Conservation (phyloP, 2,797 vertebrate genomes). For the Crenuchus spilurus region DNA sequence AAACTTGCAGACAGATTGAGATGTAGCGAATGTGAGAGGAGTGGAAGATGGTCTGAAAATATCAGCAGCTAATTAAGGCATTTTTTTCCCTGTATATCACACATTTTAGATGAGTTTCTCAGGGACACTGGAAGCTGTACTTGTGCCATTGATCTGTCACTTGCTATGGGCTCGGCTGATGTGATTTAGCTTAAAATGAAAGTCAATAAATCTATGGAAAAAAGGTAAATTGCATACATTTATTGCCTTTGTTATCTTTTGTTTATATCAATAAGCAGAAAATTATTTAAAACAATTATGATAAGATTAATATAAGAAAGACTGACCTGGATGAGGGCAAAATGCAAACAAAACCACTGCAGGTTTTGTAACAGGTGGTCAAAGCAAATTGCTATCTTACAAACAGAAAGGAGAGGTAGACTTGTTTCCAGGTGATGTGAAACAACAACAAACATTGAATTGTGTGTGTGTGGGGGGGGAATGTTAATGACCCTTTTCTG, state of each 20-base stretch:
- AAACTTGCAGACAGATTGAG: slow-evolving; percentile 79
- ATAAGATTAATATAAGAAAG: too few species aligned
- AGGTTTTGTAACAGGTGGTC: slow-evolving; percentile 19
- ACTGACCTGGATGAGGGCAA: neutral
- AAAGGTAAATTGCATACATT: neutral
- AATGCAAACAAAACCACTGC: slow-evolving; percentile 5
- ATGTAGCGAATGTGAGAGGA: slow-evolving; percentile 76
- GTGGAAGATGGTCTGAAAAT: slow-evolving; percentile 78
- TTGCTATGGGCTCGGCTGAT: slow-evolving; percentile 14
- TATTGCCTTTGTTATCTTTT: neutral
- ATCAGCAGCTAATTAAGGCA: slow-evolving; percentile 71
- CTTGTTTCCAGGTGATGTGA: neutral
- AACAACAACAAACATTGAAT: neutral
- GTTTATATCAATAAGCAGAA: neutral
- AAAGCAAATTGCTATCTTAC: slow-evolving; percentile 19
- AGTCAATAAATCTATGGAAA: neutral
- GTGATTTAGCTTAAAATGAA: slow-evolving; percentile 6
- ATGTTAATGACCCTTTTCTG: neutral
- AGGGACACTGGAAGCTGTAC: slow-evolving; percentile 4
- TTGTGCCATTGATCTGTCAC: slow-evolving; percentile 24
- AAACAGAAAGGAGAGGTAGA: neutral
- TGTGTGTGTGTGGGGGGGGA: too few species aligned
- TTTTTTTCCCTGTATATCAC: slow-evolving; percentile 49
- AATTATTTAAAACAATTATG: too few species aligned
- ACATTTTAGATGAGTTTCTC: slow-evolving; percentile 40